Base-by-base conservation (phyloP, 1,140 invertebrate species). In the Papilio glaucus region DNA sequence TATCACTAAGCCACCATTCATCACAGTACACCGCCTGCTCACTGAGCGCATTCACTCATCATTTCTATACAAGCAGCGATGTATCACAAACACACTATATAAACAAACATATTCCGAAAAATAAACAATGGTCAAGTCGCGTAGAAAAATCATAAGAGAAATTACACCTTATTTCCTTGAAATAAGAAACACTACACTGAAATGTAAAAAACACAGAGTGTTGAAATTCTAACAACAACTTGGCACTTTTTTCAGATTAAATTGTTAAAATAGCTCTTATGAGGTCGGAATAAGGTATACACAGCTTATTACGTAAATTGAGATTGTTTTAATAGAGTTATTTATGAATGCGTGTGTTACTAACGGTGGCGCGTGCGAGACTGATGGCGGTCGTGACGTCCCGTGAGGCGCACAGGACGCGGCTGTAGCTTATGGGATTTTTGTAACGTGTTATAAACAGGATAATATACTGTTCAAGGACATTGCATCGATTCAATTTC, bases 351-450 rank as follows among this genome's bases (percentile, higher is more conserved):
- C 82, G 84, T 83, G 78, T 78, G 72, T 65, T 75, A 73, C 49
- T 68, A 71, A 24, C 76, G 60, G 63, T 69, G 77, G 76, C 57
- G 57, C 71, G 78, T 77, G 78, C 74, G 76, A 78, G 76, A 86
- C 84, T 86, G 79, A 79, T 86, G 80, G 75, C 67, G 65, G 29
- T 6, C 2, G 29, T 6, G 49, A 57, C 49, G 49, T 57, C 49
- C 49, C 49, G 15, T 18, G 42, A 13, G 21, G 6, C 21, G 21
- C 49, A 57, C 49, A 26, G 49, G 49, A 57, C 18, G 18, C 49
- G 18, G 49, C 49, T 26, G 49, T 57, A 21, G 49, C 49, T 57
- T 57, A 57, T 57, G 49, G 49, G 49, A 57, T 57, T 57, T 57
- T 49, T 49, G 29, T 33, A 33, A 33, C 29, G 18, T 45, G 18